phyloP scores from a whole-genome alignment of 1,140 invertebrate species.

The Palaemon carinicauda region DNA sequence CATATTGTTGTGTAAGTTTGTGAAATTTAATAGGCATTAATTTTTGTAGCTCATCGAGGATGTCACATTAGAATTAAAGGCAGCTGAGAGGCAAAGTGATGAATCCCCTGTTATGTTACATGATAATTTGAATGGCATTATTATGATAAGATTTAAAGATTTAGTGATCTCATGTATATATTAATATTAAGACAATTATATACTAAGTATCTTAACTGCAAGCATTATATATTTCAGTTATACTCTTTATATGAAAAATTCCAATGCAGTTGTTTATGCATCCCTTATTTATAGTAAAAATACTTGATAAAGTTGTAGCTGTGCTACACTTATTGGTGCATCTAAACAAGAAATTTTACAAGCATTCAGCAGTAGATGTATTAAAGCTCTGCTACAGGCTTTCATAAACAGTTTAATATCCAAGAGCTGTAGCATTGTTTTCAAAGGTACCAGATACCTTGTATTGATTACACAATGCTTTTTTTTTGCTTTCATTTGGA shows the following conservation, averaged over 20 bases:
- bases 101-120: constrained; percentile 36
- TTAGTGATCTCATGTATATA: constrained; percentile 49
- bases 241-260: too few species aligned
- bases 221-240: not conserved
- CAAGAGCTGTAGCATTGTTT: not conserved
- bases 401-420: too few species aligned
- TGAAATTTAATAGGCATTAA: not conserved
- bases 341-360: too few species aligned
- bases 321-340: too few species aligned
- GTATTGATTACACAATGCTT: constrained; percentile 25
- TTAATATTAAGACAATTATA: constrained; percentile 36
- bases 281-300: too few species aligned
- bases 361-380: too few species aligned
- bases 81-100: constrained; percentile 37
- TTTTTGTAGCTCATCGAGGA: too few species aligned
- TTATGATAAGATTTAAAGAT: constrained; percentile 31
- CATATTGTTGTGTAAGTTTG: not conserved
- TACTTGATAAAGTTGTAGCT: too few species aligned
- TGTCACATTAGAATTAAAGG: constrained; percentile 3
- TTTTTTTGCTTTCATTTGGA: constrained; percentile 17
- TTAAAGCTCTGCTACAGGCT: too few species aligned
- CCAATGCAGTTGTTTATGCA: too few species aligned
- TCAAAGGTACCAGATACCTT: not conserved
- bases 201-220: constrained; percentile 33
- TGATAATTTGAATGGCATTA: constrained; percentile 42